Base-by-base conservation (phyloP, 2,888 invertebrate genomes). In the Parnassius glacialis region DNA sequence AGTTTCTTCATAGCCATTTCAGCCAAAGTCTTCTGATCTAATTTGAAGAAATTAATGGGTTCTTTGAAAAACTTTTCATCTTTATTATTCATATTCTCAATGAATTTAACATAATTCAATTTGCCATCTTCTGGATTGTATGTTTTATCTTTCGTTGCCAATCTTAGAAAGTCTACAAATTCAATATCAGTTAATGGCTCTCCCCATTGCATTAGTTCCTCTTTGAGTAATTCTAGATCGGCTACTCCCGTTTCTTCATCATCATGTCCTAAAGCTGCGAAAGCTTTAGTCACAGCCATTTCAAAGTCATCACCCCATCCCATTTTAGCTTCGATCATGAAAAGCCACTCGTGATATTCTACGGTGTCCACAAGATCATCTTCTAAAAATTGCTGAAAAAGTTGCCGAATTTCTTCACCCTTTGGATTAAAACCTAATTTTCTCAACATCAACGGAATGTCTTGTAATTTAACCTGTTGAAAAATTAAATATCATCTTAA, bases 311-410 rank as follows among this genome's bases (percentile, higher is more conserved):
- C 91, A 0, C 88, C 89, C 85, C 81, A 83, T 13, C 64, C 72
- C 73, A 88, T 83, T 71, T 91, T 91, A 9, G 84, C 85, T 74
- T 91, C 91, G n/a, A 91, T 80, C 87, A 91, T 91, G 52, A 82
- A 79, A 11, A 83, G 70, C 76, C 79, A 90, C 65, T 90, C 90
- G 62, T 87, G 87, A 16, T 75, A 81, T 62, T 90, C 89, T 0
- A 90, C 85, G 0, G 82, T 86, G 55, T 91, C 91, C 0, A 87
- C 89, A 0, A 78, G 70, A 3, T 91, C 90, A 58, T 90, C 90
- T 78, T 90, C 91, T 1, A 91, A 74, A 67, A 90, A 85, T 53
- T 70, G 70, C 60, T 64, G 66, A 51, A 75, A 88, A 0, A 91
- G 70, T 62, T 84, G 69, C 3, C 76, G 65, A 45, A 90, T 65